phyloP scores from a whole-genome alignment of 1,140 invertebrate species.

The Zaprionus nigranus region DNA sequence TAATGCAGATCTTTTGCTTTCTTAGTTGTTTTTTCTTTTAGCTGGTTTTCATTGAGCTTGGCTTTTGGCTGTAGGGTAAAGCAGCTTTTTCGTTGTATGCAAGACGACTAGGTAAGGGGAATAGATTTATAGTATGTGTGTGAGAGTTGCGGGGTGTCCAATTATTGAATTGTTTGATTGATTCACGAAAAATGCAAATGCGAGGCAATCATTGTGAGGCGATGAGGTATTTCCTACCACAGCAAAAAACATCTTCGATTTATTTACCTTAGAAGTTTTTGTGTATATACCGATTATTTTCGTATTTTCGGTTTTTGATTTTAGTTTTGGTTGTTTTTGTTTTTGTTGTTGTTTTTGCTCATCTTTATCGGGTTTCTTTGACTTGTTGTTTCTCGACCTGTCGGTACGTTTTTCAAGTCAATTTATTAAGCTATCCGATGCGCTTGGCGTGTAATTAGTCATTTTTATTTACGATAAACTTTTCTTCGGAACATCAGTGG shows the following conservation, averaged over 20 bases:
- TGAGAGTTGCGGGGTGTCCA: slow-evolving; percentile 12
- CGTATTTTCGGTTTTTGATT: slow-evolving; percentile 45
- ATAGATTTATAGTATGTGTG: background rate
- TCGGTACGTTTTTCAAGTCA: slow-evolving; percentile 68
- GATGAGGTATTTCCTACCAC: slow-evolving; percentile 70
- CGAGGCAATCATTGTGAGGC: slow-evolving; percentile 43
- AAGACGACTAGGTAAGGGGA: slow-evolving; percentile 14
- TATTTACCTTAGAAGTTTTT: slow-evolving; percentile 76
- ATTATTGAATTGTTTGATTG: slow-evolving; percentile 66
- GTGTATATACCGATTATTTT: slow-evolving; percentile 55
- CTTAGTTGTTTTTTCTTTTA: background rate
- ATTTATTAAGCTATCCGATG: slow-evolving; percentile 67
- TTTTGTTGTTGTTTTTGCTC: slow-evolving; percentile 15
- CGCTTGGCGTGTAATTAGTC: slow-evolving; percentile 72
- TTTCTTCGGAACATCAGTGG: slow-evolving; percentile 48
- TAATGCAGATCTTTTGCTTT: slow-evolving; percentile 12
- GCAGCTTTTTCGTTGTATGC: slow-evolving; percentile 14
- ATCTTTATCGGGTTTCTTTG: slow-evolving; percentile 30
- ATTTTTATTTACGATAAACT: slow-evolving; percentile 77
- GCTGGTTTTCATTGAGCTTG: slow-evolving; percentile 42
- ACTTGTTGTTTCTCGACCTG: slow-evolving; percentile 15
- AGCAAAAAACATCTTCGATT: slow-evolving; percentile 58
- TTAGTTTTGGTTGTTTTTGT: slow-evolving; percentile 11
- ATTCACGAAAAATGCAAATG: slow-evolving; percentile 80
- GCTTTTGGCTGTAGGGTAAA: slow-evolving; percentile 30